Conservation (phyloP, 1,140 invertebrate genomes). For the Temnothorax curvispinosus region DNA sequence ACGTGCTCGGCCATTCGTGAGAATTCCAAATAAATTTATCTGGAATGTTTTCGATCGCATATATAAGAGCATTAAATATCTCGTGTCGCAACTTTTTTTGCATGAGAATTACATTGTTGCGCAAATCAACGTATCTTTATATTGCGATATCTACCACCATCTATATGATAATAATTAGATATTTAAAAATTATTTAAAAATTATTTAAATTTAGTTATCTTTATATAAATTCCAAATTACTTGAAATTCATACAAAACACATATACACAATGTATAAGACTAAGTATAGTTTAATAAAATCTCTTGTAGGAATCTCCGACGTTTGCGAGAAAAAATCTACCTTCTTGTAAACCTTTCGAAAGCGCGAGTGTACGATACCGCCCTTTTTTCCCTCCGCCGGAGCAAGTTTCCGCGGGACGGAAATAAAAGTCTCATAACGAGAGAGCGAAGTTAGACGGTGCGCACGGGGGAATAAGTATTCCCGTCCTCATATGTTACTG, state of each 20-base stretch:
- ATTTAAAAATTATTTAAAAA: neutral
- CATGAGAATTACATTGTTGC: neutral
- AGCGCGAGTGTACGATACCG: neutral
- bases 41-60: slow-evolving; percentile 26
- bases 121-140: neutral
- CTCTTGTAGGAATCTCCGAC: neutral
- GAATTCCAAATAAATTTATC: slow-evolving; percentile 54
- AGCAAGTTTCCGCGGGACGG: slow-evolving; percentile 12
- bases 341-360: slow-evolving; percentile 13
- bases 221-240: neutral
- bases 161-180: neutral
- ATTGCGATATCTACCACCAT: neutral
- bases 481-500: slow-evolving; percentile 53
- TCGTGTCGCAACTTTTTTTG: neutral
- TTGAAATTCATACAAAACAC: neutral
- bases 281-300: neutral
- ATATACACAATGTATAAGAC: neutral
- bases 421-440: slow-evolving; percentile 62
- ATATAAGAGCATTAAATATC: slow-evolving; percentile 32
- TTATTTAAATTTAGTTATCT: neutral
- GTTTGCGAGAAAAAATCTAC: neutral
- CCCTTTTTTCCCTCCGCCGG: neutral
- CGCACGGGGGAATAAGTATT: slow-evolving; percentile 54
- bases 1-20: slow-evolving; percentile 23
- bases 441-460: slow-evolving; percentile 46